Evolutionary conservation across 2,888 invertebrate genomes (phyloP).

Genomic region (Drosophila imparisetae): DNA sequence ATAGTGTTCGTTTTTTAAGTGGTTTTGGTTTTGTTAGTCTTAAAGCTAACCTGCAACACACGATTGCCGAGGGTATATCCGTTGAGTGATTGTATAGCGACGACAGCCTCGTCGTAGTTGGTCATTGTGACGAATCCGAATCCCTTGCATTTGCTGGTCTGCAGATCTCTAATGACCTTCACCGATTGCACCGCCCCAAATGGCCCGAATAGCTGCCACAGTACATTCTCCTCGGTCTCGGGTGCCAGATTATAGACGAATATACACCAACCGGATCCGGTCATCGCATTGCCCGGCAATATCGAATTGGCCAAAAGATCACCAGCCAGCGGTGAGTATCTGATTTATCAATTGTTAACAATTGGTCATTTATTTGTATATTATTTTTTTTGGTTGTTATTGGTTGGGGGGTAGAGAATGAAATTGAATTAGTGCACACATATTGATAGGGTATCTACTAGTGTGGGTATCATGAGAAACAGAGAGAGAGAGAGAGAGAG

Average conservation of each 20-base stretch:
- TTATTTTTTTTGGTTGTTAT: background rate
- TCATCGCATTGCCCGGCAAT: constrained; percentile 93
- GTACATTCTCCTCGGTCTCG: constrained; percentile 97
- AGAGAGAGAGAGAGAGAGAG: background rate
- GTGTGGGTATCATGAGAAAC: constrained; percentile 8
- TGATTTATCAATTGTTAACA: constrained; percentile 68
- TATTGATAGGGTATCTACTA: background rate
- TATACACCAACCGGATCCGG: constrained; percentile 92
- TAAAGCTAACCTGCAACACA: constrained; percentile 98
- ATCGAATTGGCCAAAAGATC: constrained; percentile 91
- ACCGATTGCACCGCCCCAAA: constrained; percentile 99
- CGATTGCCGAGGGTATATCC: constrained; percentile 98
- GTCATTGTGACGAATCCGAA: constrained; percentile 99
- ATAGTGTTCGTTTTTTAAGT: constrained; percentile 67
- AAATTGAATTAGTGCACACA: constrained; percentile 21
- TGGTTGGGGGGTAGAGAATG: constrained; percentile 9
- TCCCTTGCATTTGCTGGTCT: constrained; percentile 98
- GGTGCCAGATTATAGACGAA: constrained; percentile 98
- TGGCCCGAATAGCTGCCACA: constrained; percentile 98
- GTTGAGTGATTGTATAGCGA: constrained; percentile 97
- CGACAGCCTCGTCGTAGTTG: constrained; percentile 98
- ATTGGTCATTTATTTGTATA: background rate
- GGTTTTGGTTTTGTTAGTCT: constrained; percentile 94
- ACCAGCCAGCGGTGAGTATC: constrained; percentile 92
- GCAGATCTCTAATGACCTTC: constrained; percentile 97